Conservation (phyloP, 1,140 invertebrate species). For the Scaptomyza montana region DNA sequence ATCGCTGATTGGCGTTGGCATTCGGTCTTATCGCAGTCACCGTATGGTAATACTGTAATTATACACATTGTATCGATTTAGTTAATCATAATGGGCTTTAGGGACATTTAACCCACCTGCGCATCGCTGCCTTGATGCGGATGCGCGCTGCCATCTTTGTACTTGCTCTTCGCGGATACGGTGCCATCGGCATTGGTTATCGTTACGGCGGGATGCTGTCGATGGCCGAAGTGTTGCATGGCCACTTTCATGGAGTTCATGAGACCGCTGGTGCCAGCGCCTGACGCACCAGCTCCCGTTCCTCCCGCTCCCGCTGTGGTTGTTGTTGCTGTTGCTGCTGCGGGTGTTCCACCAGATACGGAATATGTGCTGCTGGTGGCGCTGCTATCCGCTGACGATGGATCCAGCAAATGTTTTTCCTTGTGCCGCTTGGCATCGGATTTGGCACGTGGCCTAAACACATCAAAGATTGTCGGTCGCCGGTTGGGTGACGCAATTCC, state of each 20-base stretch:
- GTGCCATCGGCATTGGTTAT: slow-evolving; percentile 77
- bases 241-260: slow-evolving; percentile 92
- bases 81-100: neutral
- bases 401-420: slow-evolving; percentile 77
- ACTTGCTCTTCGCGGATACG: slow-evolving; percentile 83
- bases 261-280: slow-evolving; percentile 85
- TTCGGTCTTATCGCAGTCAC: slow-evolving; percentile 86
- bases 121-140: slow-evolving; percentile 85
- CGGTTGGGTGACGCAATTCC: slow-evolving; percentile 88
- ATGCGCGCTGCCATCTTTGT: slow-evolving; percentile 87
- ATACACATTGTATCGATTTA: neutral
- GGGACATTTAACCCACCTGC: slow-evolving; percentile 75
- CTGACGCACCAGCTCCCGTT: slow-evolving; percentile 73
- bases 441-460: slow-evolving; percentile 92
- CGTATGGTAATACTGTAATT: slow-evolving; percentile 87
- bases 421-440: slow-evolving; percentile 89
- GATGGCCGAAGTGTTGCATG: slow-evolving; percentile 87
- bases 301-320: slow-evolving; percentile 59
- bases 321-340: slow-evolving; percentile 43
- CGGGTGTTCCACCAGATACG: slow-evolving; percentile 74
- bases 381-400: slow-evolving; percentile 80
- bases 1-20: slow-evolving; percentile 84
- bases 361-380: slow-evolving; percentile 83
- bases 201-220: slow-evolving; percentile 83
- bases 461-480: slow-evolving; percentile 91